phyloP scores from a whole-genome alignment of 2,888 invertebrate genomes.

The Scaptomyza flava region DNA sequence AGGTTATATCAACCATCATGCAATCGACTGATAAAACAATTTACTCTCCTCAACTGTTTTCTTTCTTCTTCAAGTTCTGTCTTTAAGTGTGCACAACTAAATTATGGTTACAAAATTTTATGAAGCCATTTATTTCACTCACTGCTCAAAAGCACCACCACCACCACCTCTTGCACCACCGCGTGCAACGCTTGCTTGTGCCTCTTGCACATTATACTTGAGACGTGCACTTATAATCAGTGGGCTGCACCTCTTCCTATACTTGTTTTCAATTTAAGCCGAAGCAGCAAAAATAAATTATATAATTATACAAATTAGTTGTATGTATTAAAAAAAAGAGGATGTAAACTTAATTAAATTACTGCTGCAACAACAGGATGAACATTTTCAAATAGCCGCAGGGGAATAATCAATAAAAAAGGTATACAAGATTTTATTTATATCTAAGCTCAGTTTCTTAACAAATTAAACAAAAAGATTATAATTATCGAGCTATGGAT shows the following conservation, averaged over 20 bases:
- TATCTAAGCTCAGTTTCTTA: no score
- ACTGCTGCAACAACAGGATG: neutral
- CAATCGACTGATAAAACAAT: constrained; percentile 70
- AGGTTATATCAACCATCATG: constrained; percentile 1
- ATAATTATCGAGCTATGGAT: no score
- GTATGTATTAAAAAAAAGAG: constrained; percentile 25
- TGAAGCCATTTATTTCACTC: constrained; percentile 82
- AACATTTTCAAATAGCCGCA: neutral
- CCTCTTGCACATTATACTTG: constrained; percentile 26
- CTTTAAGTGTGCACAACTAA: constrained; percentile 44
- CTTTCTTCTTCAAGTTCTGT: constrained; percentile 1
- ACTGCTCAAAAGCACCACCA: constrained; percentile 31
- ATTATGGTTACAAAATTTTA: constrained; percentile 80
- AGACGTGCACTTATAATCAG: constrained; percentile 48
- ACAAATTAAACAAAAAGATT: no score
- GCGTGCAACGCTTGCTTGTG: neutral
- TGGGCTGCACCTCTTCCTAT: constrained; percentile 32
- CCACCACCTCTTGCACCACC: constrained; percentile 7
- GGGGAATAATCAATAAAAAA: neutral
- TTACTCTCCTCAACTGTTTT: constrained; percentile 49
- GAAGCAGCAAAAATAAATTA: constrained; percentile 42
- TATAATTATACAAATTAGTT: constrained; percentile 65
- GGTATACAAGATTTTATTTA: no score
- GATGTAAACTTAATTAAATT: constrained; percentile 25
- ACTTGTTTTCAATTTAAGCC: constrained; percentile 66